phyloP scores from a whole-genome alignment of 92 coral and sea anemone species.

The Porites cylindrica region DNA sequence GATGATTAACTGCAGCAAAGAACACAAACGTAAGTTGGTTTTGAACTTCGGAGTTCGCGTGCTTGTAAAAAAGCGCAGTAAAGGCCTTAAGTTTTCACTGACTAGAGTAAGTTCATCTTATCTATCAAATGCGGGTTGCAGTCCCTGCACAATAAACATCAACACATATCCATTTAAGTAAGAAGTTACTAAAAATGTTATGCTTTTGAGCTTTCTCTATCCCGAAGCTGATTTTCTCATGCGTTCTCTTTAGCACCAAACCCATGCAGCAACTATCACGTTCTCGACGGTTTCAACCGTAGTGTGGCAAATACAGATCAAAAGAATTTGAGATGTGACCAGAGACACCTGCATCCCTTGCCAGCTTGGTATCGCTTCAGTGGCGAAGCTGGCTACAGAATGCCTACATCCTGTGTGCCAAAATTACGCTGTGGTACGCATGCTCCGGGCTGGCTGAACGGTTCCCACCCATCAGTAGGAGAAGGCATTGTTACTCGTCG shows the following conservation, averaged over 20 bases:
- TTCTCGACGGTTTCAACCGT: background rate
- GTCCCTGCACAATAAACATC: no score
- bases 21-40: no score
- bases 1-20: no score
- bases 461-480: background rate
- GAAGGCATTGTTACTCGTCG: constrained; percentile 1
- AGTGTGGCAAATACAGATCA: background rate
- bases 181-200: no score
- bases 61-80: no score
- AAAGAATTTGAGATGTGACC: background rate
- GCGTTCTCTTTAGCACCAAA: background rate
- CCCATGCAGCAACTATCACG: background rate
- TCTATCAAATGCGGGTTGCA: background rate
- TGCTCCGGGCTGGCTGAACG: constrained; percentile 11
- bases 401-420: background rate
- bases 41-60: no score
- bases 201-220: no score
- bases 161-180: no score
- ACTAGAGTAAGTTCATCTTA: no score
- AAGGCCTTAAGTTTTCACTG: no score
- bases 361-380: constrained; percentile 24
- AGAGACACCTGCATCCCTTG: background rate
- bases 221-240: background rate
- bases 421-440: constrained; percentile 3
- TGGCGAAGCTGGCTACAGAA: background rate